phyloP scores from a whole-genome alignment of 2,888 invertebrate genomes.

The Nemurella pictetii region DNA sequence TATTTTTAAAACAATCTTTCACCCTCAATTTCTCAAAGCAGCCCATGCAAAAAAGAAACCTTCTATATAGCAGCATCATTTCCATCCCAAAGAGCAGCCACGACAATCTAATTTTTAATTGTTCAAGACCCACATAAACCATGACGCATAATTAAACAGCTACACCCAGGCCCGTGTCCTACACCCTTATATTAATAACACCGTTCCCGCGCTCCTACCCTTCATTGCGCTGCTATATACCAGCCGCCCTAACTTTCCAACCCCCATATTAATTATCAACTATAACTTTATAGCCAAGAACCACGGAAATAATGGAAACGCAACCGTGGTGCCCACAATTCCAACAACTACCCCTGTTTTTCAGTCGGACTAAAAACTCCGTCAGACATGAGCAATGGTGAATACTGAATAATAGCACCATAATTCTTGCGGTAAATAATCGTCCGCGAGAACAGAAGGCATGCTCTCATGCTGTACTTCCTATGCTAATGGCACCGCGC shows the following conservation, averaged over 20 bases:
- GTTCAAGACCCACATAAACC: neutral
- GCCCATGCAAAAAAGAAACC: neutral
- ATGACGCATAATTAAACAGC: neutral
- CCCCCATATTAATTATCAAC: neutral
- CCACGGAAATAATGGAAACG: neutral
- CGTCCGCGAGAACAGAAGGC: neutral
- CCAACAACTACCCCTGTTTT: neutral
- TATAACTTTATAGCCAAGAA: neutral
- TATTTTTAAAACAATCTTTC: neutral
- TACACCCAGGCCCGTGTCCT: neutral
- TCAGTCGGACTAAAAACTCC: neutral
- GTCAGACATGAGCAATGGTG: neutral
- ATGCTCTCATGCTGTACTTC: neutral
- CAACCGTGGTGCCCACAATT: neutral
- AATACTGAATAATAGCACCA: neutral
- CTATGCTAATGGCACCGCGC: neutral
- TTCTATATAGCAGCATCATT: too few relatives aligned
- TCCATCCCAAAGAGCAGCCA: neutral
- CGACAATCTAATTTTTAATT: neutral
- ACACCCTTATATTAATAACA: neutral
- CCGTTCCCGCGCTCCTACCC: neutral
- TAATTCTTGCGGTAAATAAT: neutral
- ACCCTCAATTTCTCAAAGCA: neutral
- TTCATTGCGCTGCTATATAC: neutral
- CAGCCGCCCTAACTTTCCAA: neutral